Conservation (phyloP, 2,888 invertebrate genomes). For the Sceliomorpha sp. region DNA sequence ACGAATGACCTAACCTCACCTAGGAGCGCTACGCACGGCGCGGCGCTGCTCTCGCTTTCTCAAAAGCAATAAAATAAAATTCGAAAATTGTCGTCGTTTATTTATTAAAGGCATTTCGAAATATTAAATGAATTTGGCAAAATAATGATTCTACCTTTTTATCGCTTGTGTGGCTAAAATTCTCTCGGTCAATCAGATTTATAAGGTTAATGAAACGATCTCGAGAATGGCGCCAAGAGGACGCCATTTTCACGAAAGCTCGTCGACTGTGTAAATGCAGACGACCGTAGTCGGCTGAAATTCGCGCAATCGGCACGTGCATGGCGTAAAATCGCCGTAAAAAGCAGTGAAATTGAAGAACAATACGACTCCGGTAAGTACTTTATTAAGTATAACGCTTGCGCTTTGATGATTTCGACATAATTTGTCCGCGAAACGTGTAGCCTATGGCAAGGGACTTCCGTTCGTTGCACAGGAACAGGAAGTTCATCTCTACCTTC, state of each 20-base stretch:
- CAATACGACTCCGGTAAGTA: conserved; percentile 74
- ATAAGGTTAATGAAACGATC: conserved; percentile 2
- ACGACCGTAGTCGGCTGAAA: conserved; percentile 65
- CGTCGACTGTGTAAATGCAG: conserved; percentile 69
- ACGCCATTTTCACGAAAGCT: conserved; percentile 75
- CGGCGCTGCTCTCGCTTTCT: too few relatives aligned
- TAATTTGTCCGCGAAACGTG: conserved; percentile 65
- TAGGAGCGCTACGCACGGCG: too few relatives aligned
- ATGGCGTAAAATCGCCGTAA: conserved; percentile 56
- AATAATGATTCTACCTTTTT: too few relatives aligned
- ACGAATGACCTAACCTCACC: too few relatives aligned
- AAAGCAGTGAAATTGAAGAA: conserved; percentile 60
- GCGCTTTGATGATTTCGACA: conserved; percentile 51
- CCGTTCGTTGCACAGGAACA: conserved; percentile 79
- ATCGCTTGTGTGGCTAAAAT: too few relatives aligned
- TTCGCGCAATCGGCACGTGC: conserved; percentile 59
- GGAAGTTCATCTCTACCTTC: conserved; percentile 74
- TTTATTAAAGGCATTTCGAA: too few relatives aligned
- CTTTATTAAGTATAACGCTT: conserved; percentile 49
- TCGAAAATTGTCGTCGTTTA: too few relatives aligned
- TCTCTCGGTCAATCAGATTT: too few relatives aligned
- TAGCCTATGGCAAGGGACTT: conserved; percentile 79
- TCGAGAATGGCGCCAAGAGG: conserved; percentile 71
- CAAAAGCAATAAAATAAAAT: too few relatives aligned
- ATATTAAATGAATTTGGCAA: too few relatives aligned